Evolutionary conservation across 2,113 vertebrate genomes (phyloP), one percentile per base, ranked within the genome.

Genomic region (Ictidomys tridecemlineatus): DNA sequence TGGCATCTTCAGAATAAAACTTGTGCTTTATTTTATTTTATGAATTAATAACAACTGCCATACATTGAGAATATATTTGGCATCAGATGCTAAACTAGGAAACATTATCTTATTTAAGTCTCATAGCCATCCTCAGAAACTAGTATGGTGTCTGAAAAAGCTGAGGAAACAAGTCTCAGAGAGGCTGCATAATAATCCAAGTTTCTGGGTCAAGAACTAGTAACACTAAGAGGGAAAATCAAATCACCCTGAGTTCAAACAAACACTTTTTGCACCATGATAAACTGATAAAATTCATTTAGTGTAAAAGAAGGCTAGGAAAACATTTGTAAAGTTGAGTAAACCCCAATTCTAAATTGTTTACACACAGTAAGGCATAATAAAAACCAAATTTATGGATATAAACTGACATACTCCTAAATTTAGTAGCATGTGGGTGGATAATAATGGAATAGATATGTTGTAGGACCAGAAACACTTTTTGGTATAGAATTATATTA

Each of bases 1-100:
- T 83, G 63, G 53, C 39, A 94, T 18, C 42, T 97, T 89, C 32
- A 82, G 89, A 94, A 90, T 93, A 86, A 97, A 97, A 87, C 26
- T 32, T 73, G 48, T 77, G 42, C 56, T 77, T 85, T 61, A 82
- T 83, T 94, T 94, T 94, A 70, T 88, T 90, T 88, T 77, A 85
- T 70, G 93, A 79, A 95, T 95, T 91, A 98, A 90, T 51, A 61
- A 77, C 69, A 92, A 86, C 14, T 77, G 34, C 24, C 51, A 93
- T 85, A 65, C 48, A 82, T 37, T 61, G 74, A 85, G 13, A 80
- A n/a, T 24, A 9, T 87, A 63, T 17, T 92, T 10, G 61, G 12
- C 30, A 85, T 93, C n/a, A n/a, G n/a, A n/a, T 51, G 18, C 51
- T 84, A 85, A 93, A 88, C 48, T 69, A 90, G 28, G 45, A 72